Evolutionary conservation across 2,888 invertebrate genomes (phyloP), one percentile per base, ranked within the genome.

Genomic region (Himalopsyche tibetana): DNA sequence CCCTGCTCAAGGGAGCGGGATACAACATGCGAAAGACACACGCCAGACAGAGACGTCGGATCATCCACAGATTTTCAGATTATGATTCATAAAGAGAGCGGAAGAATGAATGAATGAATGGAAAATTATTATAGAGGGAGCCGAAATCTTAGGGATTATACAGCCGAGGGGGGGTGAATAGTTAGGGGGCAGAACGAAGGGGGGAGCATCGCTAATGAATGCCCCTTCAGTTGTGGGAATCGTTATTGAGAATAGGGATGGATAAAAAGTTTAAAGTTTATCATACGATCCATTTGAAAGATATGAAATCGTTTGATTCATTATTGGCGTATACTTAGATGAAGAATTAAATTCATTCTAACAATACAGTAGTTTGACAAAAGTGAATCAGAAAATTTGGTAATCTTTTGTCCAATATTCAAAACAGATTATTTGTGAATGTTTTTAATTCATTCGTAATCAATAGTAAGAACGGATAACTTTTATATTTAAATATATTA

Each of bases 51-150:
- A 89, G 87, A 88, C 91, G 89, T 87, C 38, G 38, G 87, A 84
- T 88, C 86, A 88, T 89, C 89, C 89, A 89, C 91, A 93, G 93
- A 93, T 93, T 93, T 92, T 92, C 91, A 92, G 93, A 93, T 93
- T 93, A 93, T 92, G 92, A 93, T 92, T 93, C 92, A 93, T 82
- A 92, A 92, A 92, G 92, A 92, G 87, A 84, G 85, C 91, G 90
- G 91, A 91, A 91, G 92, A 92, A 91, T 93, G 92, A 93, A 93
- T 93, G 91, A 93, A 93, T 93, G 91, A 93, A 93, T 93, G 91
- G 92, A 91, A 92, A 93, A 93, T 93, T 92, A 92, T 93, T 92
- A 91, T 90, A 91, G 90, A 91, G 92, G 92, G 92, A 90, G 91
- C 87, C 86, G 91, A 91, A 92, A 91, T 90, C 90, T 89, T 87